phyloP scores from a whole-genome alignment of 2,113 vertebrate species.

The Tor tambroides region DNA sequence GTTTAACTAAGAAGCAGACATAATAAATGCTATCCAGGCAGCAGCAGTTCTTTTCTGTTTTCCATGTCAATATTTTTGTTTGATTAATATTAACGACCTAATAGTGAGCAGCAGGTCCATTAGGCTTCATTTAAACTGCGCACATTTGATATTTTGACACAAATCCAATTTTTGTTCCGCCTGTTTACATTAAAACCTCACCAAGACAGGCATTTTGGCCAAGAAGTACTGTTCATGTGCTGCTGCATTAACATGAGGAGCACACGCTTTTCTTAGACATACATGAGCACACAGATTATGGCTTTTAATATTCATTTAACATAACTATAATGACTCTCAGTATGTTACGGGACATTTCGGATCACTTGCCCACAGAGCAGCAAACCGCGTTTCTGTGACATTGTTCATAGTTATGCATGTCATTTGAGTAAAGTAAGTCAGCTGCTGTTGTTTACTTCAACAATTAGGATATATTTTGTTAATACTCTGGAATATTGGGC shows the following conservation, averaged over 20 bases:
- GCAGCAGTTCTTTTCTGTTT: background rate
- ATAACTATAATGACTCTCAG: background rate
- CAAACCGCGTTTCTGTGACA: background rate
- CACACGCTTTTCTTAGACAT: no score
- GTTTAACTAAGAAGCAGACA: background rate
- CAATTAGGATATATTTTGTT: background rate
- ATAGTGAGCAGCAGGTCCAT: conserved; percentile 4
- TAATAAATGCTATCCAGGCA: background rate
- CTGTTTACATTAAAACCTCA: background rate
- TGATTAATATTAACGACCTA: conserved; percentile 20
- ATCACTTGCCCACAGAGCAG: background rate
- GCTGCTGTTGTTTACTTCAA: background rate
- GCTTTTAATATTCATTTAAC: conserved; percentile 6
- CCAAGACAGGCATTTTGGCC: background rate
- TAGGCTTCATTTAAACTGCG: conserved; percentile 7
- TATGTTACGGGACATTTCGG: background rate
- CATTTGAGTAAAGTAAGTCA: background rate
- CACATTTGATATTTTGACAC: conserved; percentile 8
- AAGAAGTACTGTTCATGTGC: background rate
- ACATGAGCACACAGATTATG: conserved; percentile 1
- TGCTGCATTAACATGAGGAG: no score
- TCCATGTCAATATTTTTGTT: conserved; percentile 29
- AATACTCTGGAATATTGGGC: background rate
- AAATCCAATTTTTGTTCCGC: background rate
- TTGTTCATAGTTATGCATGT: conserved; percentile 1